Base-by-base conservation (phyloP, 2,113 vertebrate genomes). In the Paradisaea rubra region DNA sequence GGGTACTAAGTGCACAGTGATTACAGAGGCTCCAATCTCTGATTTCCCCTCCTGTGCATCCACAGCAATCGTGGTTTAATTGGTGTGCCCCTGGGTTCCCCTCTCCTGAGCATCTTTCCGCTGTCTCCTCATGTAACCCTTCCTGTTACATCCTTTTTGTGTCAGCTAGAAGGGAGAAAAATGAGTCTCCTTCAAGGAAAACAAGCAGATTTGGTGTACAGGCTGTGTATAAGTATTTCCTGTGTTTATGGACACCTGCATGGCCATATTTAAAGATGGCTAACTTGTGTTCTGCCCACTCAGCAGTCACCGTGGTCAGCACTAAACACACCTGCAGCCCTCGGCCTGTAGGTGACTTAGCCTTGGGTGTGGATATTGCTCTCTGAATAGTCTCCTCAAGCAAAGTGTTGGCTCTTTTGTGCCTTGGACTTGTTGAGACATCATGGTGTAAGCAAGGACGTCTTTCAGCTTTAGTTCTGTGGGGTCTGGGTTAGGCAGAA, bases 21-120 rank as follows among this genome's bases (percentile, higher is more conserved):
- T 95, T 86, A 61, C 22, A 64, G 91, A 86, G 77, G 42, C 86
- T 78, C 72, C 86, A 53, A 61, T 95, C 61, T 93, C 47, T 81
- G 27, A 8, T 84, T 92, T 84, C 28, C 53, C 53, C 39, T 91
- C 73, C 41, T 0, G 6, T 50, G 61, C 41, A 3, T 86, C 74
- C 86, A 13, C 31, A 61, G 72, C 71, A 81, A 13, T 90, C 0
- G 4, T 17, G 16, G 20, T 86, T 91, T 89, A 83, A 90, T 93
- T 93, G 79, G 49, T 28, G 65, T 79, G 88, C 33, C 69, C 76
- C 60, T 83, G 2, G 0, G 30, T 70, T 90, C n/a, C 59, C 63
- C 44, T 77, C 31, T 89, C 45, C 31, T 1, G 0, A 91, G 47
- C 68, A n/a, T 41, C 69, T 74, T 80, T 79, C 64, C 31, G 0